Percentiles rank a stretch among this genome's conserved stretches.
Evolutionary conservation across 2,888 invertebrate species (phyloP).

Genomic region (Melanotus villosus): DNA sequence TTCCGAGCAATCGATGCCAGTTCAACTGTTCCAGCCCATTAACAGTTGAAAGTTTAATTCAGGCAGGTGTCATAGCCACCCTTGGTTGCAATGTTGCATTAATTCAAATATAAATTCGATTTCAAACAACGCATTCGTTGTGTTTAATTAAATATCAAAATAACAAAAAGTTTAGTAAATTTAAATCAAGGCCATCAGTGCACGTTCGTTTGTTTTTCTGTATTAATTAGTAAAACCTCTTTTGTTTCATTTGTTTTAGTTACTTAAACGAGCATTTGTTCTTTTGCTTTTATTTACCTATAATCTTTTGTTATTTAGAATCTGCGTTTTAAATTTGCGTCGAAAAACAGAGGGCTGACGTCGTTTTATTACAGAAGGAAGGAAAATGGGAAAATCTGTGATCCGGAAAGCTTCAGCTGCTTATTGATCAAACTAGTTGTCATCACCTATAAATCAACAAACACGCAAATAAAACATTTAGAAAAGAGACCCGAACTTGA

Average conservation of each 20-base stretch:
- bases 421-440: slow-evolving; percentile 44
- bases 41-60: background rate
- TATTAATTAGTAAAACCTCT: background rate
- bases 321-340: no score
- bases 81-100: background rate
- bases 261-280: background rate
- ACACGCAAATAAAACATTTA: slow-evolving; percentile 42
- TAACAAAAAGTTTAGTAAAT: background rate
- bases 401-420: slow-evolving; percentile 24
- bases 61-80: slow-evolving; percentile 3
- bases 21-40: background rate
- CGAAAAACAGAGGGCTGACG: no score
- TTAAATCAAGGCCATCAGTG: background rate
- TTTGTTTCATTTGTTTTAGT: background rate
- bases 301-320: no score
- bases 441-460: slow-evolving; percentile 42
- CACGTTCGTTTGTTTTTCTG: background rate
- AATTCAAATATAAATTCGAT: background rate
- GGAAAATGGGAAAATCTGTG: background rate
- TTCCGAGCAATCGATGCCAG: no score
- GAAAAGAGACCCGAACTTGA: slow-evolving; percentile 2
- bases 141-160: no score
- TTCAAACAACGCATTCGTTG: background rate
- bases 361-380: no score
- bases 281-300: no score